Evolutionary conservation across 2,113 vertebrate genomes (phyloP).

Genomic region (Steatornis caripensis): DNA sequence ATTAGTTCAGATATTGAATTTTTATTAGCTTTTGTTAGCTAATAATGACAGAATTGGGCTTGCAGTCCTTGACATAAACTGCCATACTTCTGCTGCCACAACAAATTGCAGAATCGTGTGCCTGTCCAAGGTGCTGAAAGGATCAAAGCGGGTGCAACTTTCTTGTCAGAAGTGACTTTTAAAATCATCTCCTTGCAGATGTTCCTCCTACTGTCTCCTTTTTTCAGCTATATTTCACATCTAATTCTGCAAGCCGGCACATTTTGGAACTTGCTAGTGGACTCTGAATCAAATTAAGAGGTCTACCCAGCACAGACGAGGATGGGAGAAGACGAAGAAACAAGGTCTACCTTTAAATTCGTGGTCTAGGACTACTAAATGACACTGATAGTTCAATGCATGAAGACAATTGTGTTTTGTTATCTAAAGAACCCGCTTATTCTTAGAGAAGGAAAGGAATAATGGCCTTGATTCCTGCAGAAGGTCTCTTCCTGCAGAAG

Average conservation of each 20-base stretch:
- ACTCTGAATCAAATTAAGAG: not conserved
- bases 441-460: not conserved
- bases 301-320: not conserved
- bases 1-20: slow-evolving; percentile 23
- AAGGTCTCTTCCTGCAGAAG: no score
- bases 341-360: not conserved
- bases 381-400: not conserved
- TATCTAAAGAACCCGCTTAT: not conserved
- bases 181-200: not conserved
- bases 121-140: not conserved
- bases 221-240: not conserved
- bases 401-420: not conserved
- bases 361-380: not conserved
- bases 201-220: not conserved
- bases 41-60: slow-evolving; percentile 29
- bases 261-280: not conserved
- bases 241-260: not conserved
- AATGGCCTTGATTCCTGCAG: not conserved
- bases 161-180: not conserved
- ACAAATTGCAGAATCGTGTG: not conserved
- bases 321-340: not conserved
- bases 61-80: not conserved
- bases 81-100: not conserved
- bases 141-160: slow-evolving; percentile 15
- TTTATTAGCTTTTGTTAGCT: slow-evolving; percentile 28